Base-by-base conservation (phyloP, 2,797 vertebrate species). In the Sebastiscus tertius region DNA sequence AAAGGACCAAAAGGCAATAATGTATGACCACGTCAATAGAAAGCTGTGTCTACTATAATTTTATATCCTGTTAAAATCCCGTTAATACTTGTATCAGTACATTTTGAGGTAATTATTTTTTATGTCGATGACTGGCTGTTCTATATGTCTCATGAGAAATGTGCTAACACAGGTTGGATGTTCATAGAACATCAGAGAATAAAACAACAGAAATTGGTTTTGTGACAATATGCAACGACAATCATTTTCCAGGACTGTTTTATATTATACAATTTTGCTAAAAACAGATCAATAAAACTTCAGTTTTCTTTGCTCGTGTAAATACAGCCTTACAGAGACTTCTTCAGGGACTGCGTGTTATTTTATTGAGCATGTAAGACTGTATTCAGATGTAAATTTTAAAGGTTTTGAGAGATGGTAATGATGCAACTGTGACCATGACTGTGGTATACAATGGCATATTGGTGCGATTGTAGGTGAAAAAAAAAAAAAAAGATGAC, bases 241-340 rank as follows among this genome's bases (percentile, higher is more conserved):
- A 11, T 26, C 13, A 26, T 22, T 12, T 31, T 60, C 11, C 27
- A 14, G 42, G 13, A 26, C 34, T 34, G 36, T 64, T 4, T 26
- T 2, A 66, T 14, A 5, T 20, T 33, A 18, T 34, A 3, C 36
- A 8, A 20, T 34, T 9, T 60, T 60, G 2, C 55, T 10, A 61
- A 9, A 10, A 14, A 29, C 20, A 59, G 22, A 71, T 56, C 33
- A 20, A 6, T 22, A 18, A 24, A 11, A 16, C 22, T n/a, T 29
- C 42, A 46, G 42, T 46, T 46, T 46, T 46, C 16, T 46, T 46
- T 72, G 26, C 60, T 42, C 2, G 0, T 66, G 54, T 60, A 46
- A 66, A 66, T 72, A 20, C 77, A 24, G 63, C 63, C 55, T 79
- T 61, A 67, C 26, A 26, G 13, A 1, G 71, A 62, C 46, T 62